phyloP scores from a whole-genome alignment of 2,797 vertebrate genomes.

The Sebastolobus alascanus region DNA sequence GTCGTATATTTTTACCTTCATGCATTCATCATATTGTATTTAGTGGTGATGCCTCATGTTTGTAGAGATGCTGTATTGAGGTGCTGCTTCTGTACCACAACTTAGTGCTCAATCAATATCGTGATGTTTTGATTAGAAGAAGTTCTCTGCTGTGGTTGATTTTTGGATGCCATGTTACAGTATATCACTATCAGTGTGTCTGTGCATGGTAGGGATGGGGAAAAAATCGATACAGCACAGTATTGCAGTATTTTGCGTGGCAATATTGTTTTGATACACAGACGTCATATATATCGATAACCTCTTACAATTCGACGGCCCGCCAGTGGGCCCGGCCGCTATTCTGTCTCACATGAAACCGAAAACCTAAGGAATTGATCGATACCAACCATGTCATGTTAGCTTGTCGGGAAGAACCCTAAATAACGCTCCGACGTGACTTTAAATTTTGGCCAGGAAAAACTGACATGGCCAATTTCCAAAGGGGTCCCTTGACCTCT shows the following conservation, averaged over 20 bases:
- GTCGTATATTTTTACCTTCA: neutral
- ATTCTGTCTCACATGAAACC: too few relatives aligned
- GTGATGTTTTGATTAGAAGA: conserved; percentile 1
- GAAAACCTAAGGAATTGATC: too few relatives aligned
- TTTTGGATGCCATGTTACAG: neutral
- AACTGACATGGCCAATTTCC: too few relatives aligned
- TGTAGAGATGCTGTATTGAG: neutral
- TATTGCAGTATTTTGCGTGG: too few relatives aligned
- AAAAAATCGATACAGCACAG: rapidly evolving
- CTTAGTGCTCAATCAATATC: neutral
- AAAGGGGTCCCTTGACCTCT: too few relatives aligned
- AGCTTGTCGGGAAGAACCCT: too few relatives aligned
- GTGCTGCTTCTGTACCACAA: neutral
- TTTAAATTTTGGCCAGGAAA: rapidly evolving
- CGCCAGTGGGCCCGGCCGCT: too few relatives aligned
- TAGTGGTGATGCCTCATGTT: neutral
- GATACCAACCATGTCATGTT: too few relatives aligned
- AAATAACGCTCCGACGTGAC: too few relatives aligned
- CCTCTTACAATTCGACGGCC: too few relatives aligned
- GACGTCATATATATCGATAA: too few relatives aligned
- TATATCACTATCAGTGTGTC: neutral
- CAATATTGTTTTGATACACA: too few relatives aligned
- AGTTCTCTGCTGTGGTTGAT: neutral
- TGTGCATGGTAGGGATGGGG: neutral
- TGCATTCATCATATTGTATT: neutral